Conservation (phyloP, 2,888 invertebrate genomes). For the Hypomecis punctinalis region DNA sequence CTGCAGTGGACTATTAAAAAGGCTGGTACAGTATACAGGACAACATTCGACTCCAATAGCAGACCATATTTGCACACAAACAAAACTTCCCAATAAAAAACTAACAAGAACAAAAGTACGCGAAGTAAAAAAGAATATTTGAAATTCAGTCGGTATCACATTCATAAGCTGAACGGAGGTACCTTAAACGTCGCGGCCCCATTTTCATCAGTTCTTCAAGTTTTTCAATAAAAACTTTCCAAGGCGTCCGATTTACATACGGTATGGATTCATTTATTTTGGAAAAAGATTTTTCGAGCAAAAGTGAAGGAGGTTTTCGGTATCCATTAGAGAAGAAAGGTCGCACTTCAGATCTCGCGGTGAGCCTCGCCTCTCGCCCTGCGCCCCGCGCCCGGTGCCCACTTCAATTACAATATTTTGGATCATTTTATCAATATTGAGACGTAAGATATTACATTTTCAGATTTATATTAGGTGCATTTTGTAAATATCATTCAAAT, state of each 20-base stretch:
- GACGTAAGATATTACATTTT: conserved; percentile 41
- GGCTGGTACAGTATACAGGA: no score
- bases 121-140: conserved; percentile 58
- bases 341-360: conserved; percentile 57
- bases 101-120: conserved; percentile 37
- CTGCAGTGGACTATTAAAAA: no score
- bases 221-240: conserved; percentile 85
- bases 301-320: conserved; percentile 74
- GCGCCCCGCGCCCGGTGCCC: conserved; percentile 54
- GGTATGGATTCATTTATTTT: conserved; percentile 82
- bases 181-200: conserved; percentile 76
- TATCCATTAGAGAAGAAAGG: conserved; percentile 77
- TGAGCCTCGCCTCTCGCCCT: conserved; percentile 31
- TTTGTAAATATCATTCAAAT: background rate
- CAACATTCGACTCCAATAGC: no score
- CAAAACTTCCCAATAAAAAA: conserved; percentile 42
- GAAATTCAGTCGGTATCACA: conserved; percentile 65
- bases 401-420: conserved; percentile 73
- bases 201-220: conserved; percentile 83
- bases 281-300: conserved; percentile 77
- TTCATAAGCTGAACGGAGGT: conserved; percentile 71
- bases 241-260: conserved; percentile 81
- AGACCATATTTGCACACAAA: conserved; percentile 8
- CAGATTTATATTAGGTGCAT: conserved; percentile 45
- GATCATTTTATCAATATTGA: conserved; percentile 53